These are phyloP conservation scores for Eudemis profundana DNA, from an alignment of 2,888 invertebrate genomes.

Conservation along the genomic window DNA sequence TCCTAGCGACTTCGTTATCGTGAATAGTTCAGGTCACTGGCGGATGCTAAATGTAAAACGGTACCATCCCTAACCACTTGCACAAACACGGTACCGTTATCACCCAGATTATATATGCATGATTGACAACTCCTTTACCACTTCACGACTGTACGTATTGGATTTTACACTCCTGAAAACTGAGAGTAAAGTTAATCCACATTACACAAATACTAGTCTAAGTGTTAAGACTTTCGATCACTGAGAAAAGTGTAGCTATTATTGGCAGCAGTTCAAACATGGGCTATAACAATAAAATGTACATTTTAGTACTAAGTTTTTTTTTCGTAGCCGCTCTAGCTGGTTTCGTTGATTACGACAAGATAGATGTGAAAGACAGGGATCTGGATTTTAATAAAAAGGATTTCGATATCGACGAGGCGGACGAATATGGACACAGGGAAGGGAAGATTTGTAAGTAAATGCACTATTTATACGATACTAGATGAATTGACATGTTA, in stretches of 20 bases:
- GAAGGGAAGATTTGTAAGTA: slow-evolving; percentile 74
- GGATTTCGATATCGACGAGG: slow-evolving; percentile 52
- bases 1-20: slow-evolving; percentile 41
- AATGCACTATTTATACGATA: neutral
- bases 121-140: slow-evolving; percentile 59
- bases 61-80: slow-evolving; percentile 72
- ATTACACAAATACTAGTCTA: too few relatives aligned
- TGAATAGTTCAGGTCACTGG: slow-evolving; percentile 52
- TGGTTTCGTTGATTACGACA: slow-evolving; percentile 56
- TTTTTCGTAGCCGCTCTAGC: slow-evolving; percentile 60
- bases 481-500: too few relatives aligned
- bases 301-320: slow-evolving; percentile 57
- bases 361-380: neutral
- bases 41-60: slow-evolving; percentile 73
- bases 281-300: slow-evolving; percentile 58
- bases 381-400: slow-evolving; percentile 44
- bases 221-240: neutral
- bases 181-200: slow-evolving; percentile 49
- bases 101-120: slow-evolving; percentile 73
- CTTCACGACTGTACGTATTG: slow-evolving; percentile 57
- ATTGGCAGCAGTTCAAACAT: slow-evolving; percentile 54
- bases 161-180: slow-evolving; percentile 44
- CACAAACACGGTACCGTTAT: slow-evolving; percentile 78
- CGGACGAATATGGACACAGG: slow-evolving; percentile 55
- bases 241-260: slow-evolving; percentile 1